phyloP scores from a whole-genome alignment of 2,888 invertebrate genomes.

The Eilema sororculum region DNA sequence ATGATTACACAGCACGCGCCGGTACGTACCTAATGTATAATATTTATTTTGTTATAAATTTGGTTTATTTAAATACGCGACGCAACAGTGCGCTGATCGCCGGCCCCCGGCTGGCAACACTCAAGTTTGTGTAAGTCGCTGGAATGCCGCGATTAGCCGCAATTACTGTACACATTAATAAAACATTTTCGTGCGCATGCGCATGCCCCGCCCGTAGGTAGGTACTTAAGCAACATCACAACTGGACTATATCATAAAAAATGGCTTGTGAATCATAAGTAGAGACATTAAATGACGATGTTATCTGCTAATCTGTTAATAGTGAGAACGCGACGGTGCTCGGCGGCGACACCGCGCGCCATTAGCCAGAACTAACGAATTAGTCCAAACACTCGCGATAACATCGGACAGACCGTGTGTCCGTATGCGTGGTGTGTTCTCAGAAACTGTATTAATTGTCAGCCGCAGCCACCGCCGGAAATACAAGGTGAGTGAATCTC shows the following conservation, averaged over 20 bases:
- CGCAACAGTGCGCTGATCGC: too few species aligned
- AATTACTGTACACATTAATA: conserved; percentile 8
- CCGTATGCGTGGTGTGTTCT: conserved; percentile 46
- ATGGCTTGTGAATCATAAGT: conserved; percentile 32
- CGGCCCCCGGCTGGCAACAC: neutral
- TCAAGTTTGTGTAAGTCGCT: conserved; percentile 2
- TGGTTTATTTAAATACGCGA: neutral
- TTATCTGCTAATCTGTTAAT: conserved; percentile 46
- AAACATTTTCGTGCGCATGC: conserved; percentile 3
- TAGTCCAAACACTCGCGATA: conserved; percentile 43
- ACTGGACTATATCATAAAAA: conserved; percentile 22
- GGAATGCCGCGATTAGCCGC: conserved; percentile 2
- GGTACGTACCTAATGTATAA: too few species aligned
- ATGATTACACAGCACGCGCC: conserved; percentile 4
- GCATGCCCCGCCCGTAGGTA: neutral
- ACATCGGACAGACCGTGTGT: conserved; percentile 32
- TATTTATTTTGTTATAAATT: too few species aligned
- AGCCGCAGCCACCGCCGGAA: conserved; percentile 44
- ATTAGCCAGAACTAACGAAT: conserved; percentile 35
- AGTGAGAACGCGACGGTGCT: conserved; percentile 33
- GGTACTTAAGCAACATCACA: neutral
- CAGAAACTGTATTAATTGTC: conserved; percentile 51
- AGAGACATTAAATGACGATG: conserved; percentile 40
- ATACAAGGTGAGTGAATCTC: conserved; percentile 44
- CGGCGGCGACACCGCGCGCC: conserved; percentile 22